Evolutionary conservation across 64 coral and sea anemone genomes (phyloP).

Genomic region (Platygyra sinensis): DNA sequence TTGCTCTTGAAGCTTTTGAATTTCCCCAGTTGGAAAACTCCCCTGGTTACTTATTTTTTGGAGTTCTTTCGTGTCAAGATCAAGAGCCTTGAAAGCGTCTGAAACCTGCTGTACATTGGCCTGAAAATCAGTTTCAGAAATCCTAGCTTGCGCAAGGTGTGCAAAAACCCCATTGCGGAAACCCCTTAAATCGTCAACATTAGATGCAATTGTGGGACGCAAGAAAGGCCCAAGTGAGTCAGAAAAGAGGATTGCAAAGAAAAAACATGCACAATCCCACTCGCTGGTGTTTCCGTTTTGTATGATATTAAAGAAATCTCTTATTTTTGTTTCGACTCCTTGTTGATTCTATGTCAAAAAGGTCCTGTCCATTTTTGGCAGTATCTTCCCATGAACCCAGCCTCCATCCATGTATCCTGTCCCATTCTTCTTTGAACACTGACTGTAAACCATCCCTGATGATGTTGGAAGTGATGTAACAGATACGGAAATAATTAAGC

Average conservation of each 20-base stretch:
- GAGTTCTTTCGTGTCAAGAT: conserved; percentile 25
- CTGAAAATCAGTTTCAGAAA: conserved; percentile 35
- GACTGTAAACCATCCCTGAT: conserved; percentile 29
- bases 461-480: conserved; percentile 26
- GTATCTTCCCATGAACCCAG: conserved; percentile 41
- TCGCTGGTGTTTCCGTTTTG: conserved; percentile 45
- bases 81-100: conserved; percentile 25
- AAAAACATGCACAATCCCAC: conserved; percentile 62
- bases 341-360: conserved; percentile 44
- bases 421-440: conserved; percentile 69
- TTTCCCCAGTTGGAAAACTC: conserved; percentile 18
- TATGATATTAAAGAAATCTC: conserved; percentile 15
- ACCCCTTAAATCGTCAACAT: conserved; percentile 1
- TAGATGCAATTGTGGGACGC: background rate
- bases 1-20: conserved; percentile 26
- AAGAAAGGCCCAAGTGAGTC: conserved; percentile 13
- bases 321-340: conserved; percentile 39
- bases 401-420: background rate
- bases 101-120: conserved; percentile 1
- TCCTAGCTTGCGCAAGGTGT: conserved; percentile 5
- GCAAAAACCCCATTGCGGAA: conserved; percentile 31
- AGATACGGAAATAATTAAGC: conserved; percentile 56
- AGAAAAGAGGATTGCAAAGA: conserved; percentile 67
- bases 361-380: conserved; percentile 33
- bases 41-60: background rate